Conservation (phyloP, 2,113 vertebrate genomes). For the Cairina moschata region DNA sequence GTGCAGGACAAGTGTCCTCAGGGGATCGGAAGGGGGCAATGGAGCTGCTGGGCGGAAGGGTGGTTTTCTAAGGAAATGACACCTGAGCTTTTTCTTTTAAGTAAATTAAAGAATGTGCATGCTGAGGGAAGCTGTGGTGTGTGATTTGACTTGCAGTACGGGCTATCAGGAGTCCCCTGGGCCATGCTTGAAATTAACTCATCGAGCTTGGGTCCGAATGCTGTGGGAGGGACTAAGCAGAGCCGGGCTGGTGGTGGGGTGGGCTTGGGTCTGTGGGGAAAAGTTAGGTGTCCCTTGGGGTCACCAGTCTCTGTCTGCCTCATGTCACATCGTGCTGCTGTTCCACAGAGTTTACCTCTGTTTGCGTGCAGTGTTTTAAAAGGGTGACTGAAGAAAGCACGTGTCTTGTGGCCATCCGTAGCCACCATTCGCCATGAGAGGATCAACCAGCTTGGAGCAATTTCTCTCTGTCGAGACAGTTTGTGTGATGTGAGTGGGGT, state of each 20-base stretch:
- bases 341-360: neutral
- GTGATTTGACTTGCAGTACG: neutral
- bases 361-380: neutral
- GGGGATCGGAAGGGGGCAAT: neutral
- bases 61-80: neutral
- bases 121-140: accelerated
- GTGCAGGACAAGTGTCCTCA: neutral
- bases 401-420: neutral
- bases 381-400: neutral
- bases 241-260: neutral
- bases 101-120: neutral
- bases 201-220: neutral
- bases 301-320: neutral
- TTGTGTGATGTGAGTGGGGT: neutral
- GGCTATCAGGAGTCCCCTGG: neutral
- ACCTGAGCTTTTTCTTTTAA: neutral
- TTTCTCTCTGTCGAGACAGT: neutral
- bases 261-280: neutral
- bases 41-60: neutral
- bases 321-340: neutral
- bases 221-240: neutral
- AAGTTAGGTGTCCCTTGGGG: neutral
- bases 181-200: neutral
- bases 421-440: too few species aligned
- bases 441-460: neutral